These are phyloP conservation scores for Caenorhabditis auriculariae DNA, from an alignment of 2,888 invertebrate species.

Conservation along the genomic window DNA sequence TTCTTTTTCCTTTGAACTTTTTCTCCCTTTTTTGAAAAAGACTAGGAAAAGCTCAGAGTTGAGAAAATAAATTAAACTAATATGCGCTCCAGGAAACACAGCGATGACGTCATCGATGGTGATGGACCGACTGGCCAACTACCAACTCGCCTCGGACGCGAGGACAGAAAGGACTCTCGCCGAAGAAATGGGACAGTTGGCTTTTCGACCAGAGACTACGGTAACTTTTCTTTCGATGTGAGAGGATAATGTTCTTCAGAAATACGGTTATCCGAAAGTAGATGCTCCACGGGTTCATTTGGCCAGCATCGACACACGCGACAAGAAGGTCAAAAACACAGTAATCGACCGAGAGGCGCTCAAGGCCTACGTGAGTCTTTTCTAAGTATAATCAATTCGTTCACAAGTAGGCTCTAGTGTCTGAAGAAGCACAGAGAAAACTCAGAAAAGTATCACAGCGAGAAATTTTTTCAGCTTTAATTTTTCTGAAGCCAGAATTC, in stretches of 20 bases:
- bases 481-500: neutral
- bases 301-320: constrained; percentile 32
- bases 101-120: constrained; percentile 45
- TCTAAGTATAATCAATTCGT: neutral
- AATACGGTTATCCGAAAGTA: constrained; percentile 49
- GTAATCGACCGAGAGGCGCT: constrained; percentile 28
- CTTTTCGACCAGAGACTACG: constrained; percentile 38
- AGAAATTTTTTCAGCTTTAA: no score
- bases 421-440: no score
- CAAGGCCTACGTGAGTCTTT: constrained; percentile 20
- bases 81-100: constrained; percentile 21
- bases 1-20: no score
- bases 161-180: constrained; percentile 37
- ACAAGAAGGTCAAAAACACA: constrained; percentile 23
- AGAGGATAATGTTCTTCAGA: constrained; percentile 7
- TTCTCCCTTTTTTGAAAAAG: neutral
- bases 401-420: no score
- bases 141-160: constrained; percentile 19
- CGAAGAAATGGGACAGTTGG: constrained; percentile 46
- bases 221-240: constrained; percentile 5
- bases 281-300: constrained; percentile 35
- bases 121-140: constrained; percentile 21
- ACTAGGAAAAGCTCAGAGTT: no score
- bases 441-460: no score
- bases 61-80: no score